Base-by-base conservation (phyloP, 2,797 vertebrate species). In the Xenops minutus region DNA sequence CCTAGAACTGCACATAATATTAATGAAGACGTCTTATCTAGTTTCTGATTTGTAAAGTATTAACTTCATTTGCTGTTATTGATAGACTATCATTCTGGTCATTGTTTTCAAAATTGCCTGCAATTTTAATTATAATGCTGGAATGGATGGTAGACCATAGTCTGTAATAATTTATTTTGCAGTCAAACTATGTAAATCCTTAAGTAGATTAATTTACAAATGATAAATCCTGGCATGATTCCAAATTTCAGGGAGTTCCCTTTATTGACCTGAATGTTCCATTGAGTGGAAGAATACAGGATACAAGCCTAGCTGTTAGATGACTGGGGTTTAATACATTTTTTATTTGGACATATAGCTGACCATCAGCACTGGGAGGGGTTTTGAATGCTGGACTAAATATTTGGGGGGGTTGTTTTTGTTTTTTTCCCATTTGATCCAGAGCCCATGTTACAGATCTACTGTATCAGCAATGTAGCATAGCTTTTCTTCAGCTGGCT, bases 271-370 rank as follows among this genome's bases (percentile, higher is more conserved):
- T n/a, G 34, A 68, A 26, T 54, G 48, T 32, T 80, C 73, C 14
- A 32, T 49, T 44, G 10, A 44, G 23, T 43, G 26, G 16, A 46
- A 51, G 36, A 61, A 64, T 26, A 27, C 14, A 61, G 9, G 23
- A 62, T 14, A 39, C 39, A 88, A 51, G 41, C 21, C 8, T 16
- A 64, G 10, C 8, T 62, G 18, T 84, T 78, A 21, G 12, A 30
- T 62, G 9, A 29, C 24, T 6, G 0, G 48, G 18, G n/a, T 19
- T 74, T 62, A 66, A 34, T n/a, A 17, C 0, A 0, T 29, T 76
- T 3, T 64, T 80, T 58, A 36, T 56, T 16, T 81, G 27, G n/a
- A 9, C 7, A 6, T 39, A 20, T 16, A 36, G 6, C 14, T 87
- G 56, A 56, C 5, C 27, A 27, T 55, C 18, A 54, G 7, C 24